Base-by-base conservation (phyloP, 2,797 vertebrate species). In the Anabacerthia variegaticeps region DNA sequence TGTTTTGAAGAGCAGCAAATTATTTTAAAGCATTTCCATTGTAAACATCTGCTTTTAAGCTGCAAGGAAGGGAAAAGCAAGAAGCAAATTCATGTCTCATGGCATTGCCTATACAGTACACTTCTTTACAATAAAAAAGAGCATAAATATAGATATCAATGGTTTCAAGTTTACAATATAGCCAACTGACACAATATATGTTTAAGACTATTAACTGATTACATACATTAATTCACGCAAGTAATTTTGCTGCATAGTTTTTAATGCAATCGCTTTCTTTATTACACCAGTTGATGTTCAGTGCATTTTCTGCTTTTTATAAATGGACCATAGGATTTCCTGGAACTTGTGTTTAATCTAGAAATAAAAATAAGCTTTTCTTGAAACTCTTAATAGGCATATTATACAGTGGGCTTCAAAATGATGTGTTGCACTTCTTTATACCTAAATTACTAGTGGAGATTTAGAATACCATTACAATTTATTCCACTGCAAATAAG, bases 401-500 rank as follows among this genome's bases (percentile, higher is more conserved):
- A 48, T 51, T 71, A 39, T 55, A 69, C 48, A 89, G 34, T 19
- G 44, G 81, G 56, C n/a, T 92, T 96, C 88, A 68, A 89, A 95
- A 66, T 30, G 18, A 69, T 48, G 54, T 0, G 48, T 23, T 65
- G 49, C 9, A 39, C 12, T 86, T 94, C 48, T 89, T 96, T 67
- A 74, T 32, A 73, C 28, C 39, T 65, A 81, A 69, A 90, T 89
- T 36, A 65, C 54, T 83, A 93, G 32, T 19, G 21, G 34, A 83
- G 9, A 75, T 48, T 95, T 88, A 92, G 59, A 84, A 81, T 21
- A 77, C 12, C 61, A 71, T 56, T 77, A 80, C 23, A 65, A 46
- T 83, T 93, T 78, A 86, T 83, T 91, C 86, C 68, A 89, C 54
- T 87, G 90, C 83, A 93, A 91, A 49, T 63, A 89, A 95, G 63